Evolutionary conservation across 1,140 invertebrate species (phyloP).

Genomic region (Bombus polaris): DNA sequence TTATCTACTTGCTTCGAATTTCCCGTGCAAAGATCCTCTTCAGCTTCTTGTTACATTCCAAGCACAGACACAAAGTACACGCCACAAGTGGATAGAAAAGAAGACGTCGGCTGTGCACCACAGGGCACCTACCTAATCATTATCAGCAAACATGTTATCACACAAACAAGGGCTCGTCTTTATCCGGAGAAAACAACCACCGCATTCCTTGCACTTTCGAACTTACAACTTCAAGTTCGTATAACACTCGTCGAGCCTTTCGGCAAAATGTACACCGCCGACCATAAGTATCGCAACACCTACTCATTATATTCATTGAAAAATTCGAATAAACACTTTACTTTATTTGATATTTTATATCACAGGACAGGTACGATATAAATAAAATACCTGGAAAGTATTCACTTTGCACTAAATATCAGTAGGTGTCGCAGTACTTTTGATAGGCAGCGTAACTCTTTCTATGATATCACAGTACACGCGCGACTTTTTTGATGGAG

Average conservation of each 20-base stretch:
- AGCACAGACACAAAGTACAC: background rate
- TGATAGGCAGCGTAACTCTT: background rate
- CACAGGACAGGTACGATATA: too few species aligned
- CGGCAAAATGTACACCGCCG: too few species aligned
- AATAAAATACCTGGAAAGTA: too few species aligned
- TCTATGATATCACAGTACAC: background rate
- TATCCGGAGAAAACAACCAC: background rate
- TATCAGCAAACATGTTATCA: slow-evolving; percentile 3
- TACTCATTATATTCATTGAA: too few species aligned
- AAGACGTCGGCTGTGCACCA: background rate
- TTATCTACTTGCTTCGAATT: too few species aligned
- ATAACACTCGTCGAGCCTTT: background rate
- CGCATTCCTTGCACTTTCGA: background rate
- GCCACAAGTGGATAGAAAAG: background rate
- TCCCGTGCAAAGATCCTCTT: background rate
- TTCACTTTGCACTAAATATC: too few species aligned
- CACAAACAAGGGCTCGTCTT: background rate
- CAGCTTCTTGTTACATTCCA: background rate
- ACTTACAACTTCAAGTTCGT: background rate
- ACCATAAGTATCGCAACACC: too few species aligned
- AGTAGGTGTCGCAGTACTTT: rapidly evolving
- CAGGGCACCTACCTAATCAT: too few species aligned
- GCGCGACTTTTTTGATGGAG: background rate
- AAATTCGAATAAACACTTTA: too few species aligned
- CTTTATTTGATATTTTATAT: too few species aligned